Base-by-base conservation (phyloP, 2,797 vertebrate genomes). In the Aselliscus stoliczkanus region DNA sequence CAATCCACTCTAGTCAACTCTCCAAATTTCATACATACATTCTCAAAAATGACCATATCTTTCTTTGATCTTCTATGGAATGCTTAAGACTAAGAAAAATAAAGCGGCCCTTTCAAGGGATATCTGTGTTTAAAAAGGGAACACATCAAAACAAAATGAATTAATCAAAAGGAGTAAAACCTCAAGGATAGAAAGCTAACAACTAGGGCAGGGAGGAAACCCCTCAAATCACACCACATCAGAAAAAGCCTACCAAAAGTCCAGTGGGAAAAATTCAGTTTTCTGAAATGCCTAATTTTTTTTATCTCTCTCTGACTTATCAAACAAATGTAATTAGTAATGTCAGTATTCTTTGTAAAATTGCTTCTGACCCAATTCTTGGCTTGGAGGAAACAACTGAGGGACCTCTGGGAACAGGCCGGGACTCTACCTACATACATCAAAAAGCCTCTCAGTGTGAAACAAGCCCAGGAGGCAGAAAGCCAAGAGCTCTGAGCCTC, bases 101-200 rank as follows among this genome's bases (percentile, higher is more conserved):
- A 75, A 93, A 70, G 23, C 31, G 72, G 37, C 15, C 52, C 42
- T 94, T 84, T 96, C 70, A 88, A 94, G 50, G 50, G 27, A 29
- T 88, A 93, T 23, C 44, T 89, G 29, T n/a, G 44, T 84, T 92
- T 76, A 44, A 96, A 95, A 93, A 94, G 54, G 47, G 67, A 93
- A 88, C 47, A 95, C 13, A 88, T 70, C 42, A 96, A 97, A 96
- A 93, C 56, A 93, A 97, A 96, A 93, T 70, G 7, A 95, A 88
- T 81, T 62, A 77, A 94, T 65, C 37, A 77, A 94, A 97, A 95
- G 34, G 69, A 95, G 56, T 95, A 93, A 83, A 92, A 64, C 23
- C 77, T 95, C 75, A 86, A 72, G 82, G 64, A 70, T 65, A 29
- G 23, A 83, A 88, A 88, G 67, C 72, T 96, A 76, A 97, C 58